Evolutionary conservation across 2,113 vertebrate genomes (phyloP), one percentile per base, ranked within the genome.

Genomic region (Sorex fumeus): DNA sequence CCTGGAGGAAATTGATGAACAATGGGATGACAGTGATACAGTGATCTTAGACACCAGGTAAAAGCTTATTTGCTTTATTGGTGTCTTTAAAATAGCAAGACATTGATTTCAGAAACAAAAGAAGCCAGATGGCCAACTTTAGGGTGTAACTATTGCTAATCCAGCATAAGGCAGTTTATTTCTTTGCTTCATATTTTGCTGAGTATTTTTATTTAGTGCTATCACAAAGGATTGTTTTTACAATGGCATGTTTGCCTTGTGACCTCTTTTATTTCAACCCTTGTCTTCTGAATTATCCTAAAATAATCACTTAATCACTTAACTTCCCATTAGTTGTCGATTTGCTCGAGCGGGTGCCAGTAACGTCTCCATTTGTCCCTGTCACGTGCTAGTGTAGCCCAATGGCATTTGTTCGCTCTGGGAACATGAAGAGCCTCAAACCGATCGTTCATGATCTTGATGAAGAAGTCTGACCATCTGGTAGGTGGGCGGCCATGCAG

Each of bases 21-120:
- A n/a, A n/a, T n/a, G n/a, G n/a, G n/a, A n/a, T n/a, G n/a, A n/a
- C n/a, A n/a, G n/a, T n/a, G n/a, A n/a, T n/a, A n/a, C n/a, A n/a
- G n/a, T n/a, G n/a, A 16, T n/a, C 23, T 82, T 84, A 84, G 74
- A 78, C 36, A 40, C 53, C 16, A 71, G 28, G 45, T 71, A 81
- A 57, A 93, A 34, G n/a, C 47, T 86, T 77, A 50, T 50, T 50
- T 50, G 53, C 43, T 88, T 53, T 79, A 62, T 62, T 76, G 57
- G 60, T 13, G 3, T 86, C 45, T 88, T 88, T 83, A 66, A 85
- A 80, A 47, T 21, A 40, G 19, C 27, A 69, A 32, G 19, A 1
- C 25, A 1, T 30, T 71, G 25, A 67, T 80, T 93, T 67, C 72
- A 43, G 45, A 70, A 76, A 77, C 2, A 6, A 66, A 64, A 62